Percentiles rank a stretch among this genome's conserved stretches.
phyloP scores from a whole-genome alignment of 2,797 vertebrate genomes.

The Lates japonicus region DNA sequence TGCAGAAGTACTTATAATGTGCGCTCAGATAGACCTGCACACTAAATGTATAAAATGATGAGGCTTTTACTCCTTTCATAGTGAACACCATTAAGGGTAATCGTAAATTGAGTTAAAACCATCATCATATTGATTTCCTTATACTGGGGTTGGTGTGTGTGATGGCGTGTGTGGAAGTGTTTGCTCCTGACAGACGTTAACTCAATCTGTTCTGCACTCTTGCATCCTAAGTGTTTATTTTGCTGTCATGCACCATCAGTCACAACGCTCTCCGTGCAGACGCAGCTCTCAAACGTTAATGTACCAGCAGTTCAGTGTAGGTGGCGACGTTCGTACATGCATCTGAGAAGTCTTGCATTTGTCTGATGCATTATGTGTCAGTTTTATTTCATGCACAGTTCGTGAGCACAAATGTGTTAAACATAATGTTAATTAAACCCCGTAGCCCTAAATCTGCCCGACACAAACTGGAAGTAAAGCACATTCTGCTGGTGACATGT shows the following conservation, averaged over 20 bases:
- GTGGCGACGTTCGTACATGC: neutral
- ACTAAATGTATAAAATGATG: constrained; percentile 39
- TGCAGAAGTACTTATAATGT: constrained; percentile 51
- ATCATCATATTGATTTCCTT: constrained; percentile 55
- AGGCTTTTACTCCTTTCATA: constrained; percentile 21
- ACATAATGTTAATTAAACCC: constrained; percentile 43
- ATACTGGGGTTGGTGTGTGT: neutral
- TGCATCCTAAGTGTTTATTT: constrained; percentile 43
- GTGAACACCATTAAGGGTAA: neutral
- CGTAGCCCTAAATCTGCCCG: neutral
- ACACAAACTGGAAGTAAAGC: neutral
- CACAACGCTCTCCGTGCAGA: constrained; percentile 12
- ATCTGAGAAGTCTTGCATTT: neutral
- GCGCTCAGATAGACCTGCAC: constrained; percentile 33
- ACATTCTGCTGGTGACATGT: constrained; percentile 7
- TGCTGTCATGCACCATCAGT: constrained; percentile 38
- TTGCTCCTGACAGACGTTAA: constrained; percentile 43
- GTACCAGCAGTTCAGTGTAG: constrained; percentile 36
- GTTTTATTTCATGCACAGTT: constrained; percentile 30
- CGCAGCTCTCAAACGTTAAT: constrained; percentile 43
- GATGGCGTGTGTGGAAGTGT: constrained; percentile 10
- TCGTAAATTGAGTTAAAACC: constrained; percentile 46
- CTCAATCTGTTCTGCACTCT: constrained; percentile 56
- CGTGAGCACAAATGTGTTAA: constrained; percentile 13
- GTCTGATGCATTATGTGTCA: constrained; percentile 9